These are phyloP conservation scores for Pelmatolapia mariae DNA, from an alignment of 2,113 vertebrate genomes.

Conservation along the genomic window DNA sequence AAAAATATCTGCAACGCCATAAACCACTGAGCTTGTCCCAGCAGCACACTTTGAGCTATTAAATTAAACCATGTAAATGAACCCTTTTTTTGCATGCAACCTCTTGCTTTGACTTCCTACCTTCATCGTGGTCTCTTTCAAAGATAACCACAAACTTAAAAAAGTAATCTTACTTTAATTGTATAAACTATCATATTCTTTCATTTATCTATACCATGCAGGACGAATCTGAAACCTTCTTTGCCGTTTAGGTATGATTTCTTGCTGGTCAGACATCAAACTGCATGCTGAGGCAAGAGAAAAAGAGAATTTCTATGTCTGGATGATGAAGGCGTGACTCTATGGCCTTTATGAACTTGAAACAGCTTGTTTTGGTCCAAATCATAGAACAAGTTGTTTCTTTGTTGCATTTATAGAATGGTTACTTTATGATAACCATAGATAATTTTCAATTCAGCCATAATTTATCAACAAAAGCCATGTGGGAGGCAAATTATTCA, in stretches of 20 bases:
- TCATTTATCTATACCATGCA: background rate
- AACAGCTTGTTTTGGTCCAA: background rate
- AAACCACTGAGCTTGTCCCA: background rate
- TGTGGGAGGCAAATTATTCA: constrained; percentile 19
- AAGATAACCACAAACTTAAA: background rate
- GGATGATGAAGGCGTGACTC: background rate
- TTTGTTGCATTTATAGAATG: background rate
- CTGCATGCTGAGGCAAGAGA: background rate
- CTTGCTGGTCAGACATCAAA: background rate
- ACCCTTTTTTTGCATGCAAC: background rate
- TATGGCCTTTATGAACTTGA: background rate
- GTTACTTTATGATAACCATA: constrained; percentile 1
- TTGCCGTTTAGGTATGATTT: background rate
- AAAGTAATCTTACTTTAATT: background rate
- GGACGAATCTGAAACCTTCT: background rate
- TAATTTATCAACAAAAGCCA: constrained; percentile 29
- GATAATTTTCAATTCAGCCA: background rate
- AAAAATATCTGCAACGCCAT: background rate
- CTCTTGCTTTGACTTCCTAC: background rate
- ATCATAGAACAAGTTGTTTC: background rate
- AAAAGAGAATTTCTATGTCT: background rate
- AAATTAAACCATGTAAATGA: background rate
- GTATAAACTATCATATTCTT: background rate
- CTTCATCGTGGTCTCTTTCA: background rate
- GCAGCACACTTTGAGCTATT: background rate